Percentiles rank a stretch among this genome's conserved stretches.
Conservation (phyloP, 2,888 invertebrate genomes). For the Urechis unicinctus region DNA sequence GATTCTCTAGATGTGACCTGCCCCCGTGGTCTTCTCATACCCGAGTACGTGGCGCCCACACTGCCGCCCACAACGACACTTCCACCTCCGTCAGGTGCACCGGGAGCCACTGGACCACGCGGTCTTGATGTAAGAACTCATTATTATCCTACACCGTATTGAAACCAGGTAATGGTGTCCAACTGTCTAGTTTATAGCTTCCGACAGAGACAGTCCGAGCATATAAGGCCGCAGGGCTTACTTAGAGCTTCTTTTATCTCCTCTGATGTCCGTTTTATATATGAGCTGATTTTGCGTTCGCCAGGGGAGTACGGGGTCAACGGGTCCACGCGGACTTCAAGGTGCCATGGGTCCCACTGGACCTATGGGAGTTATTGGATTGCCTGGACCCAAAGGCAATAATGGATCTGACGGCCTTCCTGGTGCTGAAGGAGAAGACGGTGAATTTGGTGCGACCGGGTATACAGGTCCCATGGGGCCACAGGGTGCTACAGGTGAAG, state of each 20-base stretch:
- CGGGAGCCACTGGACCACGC: slow-evolving; percentile 5
- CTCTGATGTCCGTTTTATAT: too few relatives aligned
- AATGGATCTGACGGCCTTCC: neutral
- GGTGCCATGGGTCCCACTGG: slow-evolving; percentile 2
- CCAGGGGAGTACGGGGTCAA: neutral
- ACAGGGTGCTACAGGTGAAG: neutral
- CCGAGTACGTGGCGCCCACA: neutral
- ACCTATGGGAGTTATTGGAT: neutral
- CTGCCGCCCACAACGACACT: neutral
- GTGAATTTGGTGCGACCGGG: neutral
- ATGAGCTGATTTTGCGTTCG: too few relatives aligned
- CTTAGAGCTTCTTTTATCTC: too few relatives aligned
- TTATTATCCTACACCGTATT: too few relatives aligned
- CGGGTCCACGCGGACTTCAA: slow-evolving; percentile 1
- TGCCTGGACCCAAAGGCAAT: neutral
- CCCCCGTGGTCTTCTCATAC: slow-evolving; percentile 8
- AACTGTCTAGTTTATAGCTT: too few relatives aligned
- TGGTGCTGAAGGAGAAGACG: neutral
- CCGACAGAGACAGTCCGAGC: too few relatives aligned
- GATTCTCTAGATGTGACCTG: too few relatives aligned
- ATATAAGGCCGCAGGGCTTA: too few relatives aligned
- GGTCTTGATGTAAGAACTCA: neutral
- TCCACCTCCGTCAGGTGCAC: slow-evolving; percentile 5
- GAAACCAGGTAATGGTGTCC: too few relatives aligned
- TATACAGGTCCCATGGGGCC: neutral